Conservation (phyloP, 2,888 invertebrate species). For the Steinernema carpocapsae region DNA sequence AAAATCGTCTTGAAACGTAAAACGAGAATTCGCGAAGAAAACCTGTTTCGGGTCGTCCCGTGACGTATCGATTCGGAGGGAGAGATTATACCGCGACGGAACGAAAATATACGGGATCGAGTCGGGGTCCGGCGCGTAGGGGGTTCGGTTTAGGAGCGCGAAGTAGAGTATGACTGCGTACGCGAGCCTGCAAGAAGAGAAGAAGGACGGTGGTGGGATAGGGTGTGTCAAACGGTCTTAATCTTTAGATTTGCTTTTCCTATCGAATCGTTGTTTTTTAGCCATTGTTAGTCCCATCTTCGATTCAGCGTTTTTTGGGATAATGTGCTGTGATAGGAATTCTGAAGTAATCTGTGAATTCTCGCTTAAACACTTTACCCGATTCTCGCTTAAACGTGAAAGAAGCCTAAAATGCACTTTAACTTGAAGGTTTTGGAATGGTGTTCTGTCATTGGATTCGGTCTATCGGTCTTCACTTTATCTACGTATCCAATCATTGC, state of each 20-base stretch:
- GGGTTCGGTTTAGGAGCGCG: slow-evolving; percentile 21
- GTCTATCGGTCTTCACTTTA: no score
- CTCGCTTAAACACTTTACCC: neutral
- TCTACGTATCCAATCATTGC: no score
- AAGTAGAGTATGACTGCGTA: slow-evolving; percentile 33
- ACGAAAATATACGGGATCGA: slow-evolving; percentile 18
- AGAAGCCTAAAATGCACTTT: no score
- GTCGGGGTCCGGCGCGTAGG: slow-evolving; percentile 28
- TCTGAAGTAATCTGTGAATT: no score
- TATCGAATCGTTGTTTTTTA: neutral
- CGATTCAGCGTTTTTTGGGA: neutral
- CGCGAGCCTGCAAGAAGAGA: neutral
- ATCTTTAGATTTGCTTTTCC: neutral
- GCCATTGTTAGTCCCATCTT: neutral
- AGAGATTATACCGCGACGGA: slow-evolving; percentile 28
- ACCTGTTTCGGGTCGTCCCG: slow-evolving; percentile 30
- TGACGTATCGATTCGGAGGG: slow-evolving; percentile 33
- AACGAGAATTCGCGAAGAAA: neutral
- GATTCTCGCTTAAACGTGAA: no score
- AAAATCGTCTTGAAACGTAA: neutral
- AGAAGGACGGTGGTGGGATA: neutral
- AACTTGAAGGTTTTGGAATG: no score
- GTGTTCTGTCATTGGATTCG: no score
- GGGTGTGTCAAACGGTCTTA: neutral
- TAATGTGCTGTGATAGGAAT: no score